phyloP scores from a whole-genome alignment of 64 coral and sea anemone species.

The Orbicella faveolata region DNA sequence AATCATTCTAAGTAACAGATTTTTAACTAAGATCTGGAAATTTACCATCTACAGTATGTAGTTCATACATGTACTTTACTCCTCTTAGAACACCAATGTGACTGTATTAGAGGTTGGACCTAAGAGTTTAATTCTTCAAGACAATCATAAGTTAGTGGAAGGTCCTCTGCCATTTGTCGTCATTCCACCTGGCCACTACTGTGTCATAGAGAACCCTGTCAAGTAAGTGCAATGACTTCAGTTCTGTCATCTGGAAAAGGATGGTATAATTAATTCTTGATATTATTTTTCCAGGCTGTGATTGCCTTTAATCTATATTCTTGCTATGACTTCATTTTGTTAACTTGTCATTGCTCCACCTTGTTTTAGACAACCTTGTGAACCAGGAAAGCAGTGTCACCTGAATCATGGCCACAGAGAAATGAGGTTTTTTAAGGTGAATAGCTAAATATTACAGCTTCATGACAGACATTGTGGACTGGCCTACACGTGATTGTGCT shows the following conservation, averaged over 20 bases:
- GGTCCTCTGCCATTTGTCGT: slow-evolving; percentile 82
- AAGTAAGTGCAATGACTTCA: slow-evolving; percentile 57
- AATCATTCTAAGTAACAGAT: no score
- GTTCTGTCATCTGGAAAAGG: no score
- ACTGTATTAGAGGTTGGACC: slow-evolving; percentile 92
- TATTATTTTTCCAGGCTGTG: background rate
- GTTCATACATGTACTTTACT: background rate
- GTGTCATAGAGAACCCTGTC: slow-evolving; percentile 85
- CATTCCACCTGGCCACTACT: slow-evolving; percentile 91
- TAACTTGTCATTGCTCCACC: background rate
- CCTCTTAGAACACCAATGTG: slow-evolving; percentile 88
- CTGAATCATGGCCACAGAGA: slow-evolving; percentile 88
- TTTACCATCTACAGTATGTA: background rate
- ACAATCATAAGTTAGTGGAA: slow-evolving; percentile 82
- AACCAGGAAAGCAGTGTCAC: slow-evolving; percentile 70
- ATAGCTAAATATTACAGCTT: no score
- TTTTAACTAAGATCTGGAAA: no score
- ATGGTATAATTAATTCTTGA: background rate
- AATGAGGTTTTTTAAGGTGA: slow-evolving; percentile 85
- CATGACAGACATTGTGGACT: no score
- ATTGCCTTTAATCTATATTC: background rate
- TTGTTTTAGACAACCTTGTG: slow-evolving; percentile 55
- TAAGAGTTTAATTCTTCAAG: slow-evolving; percentile 93
- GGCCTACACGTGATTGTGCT: no score
- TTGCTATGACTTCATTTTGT: background rate